phyloP scores from a whole-genome alignment of 2,888 invertebrate genomes.

The Chirona hameri region DNA sequence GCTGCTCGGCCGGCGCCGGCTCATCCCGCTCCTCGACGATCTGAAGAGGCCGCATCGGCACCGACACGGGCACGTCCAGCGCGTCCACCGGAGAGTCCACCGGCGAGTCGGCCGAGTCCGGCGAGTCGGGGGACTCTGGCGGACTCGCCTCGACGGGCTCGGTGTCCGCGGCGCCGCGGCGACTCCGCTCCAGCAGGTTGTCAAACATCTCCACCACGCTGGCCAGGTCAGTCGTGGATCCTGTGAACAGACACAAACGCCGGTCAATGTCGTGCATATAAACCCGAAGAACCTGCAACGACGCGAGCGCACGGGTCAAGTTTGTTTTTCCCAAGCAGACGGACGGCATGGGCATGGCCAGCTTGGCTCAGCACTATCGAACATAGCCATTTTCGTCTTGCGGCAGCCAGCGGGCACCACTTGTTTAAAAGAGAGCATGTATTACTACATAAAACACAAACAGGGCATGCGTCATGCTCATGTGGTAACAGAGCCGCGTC shows the following conservation, averaged over 20 bases:
- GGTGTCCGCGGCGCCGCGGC: background rate
- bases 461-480: too few relatives aligned
- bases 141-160: background rate
- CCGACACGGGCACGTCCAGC: background rate
- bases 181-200: constrained; percentile 12
- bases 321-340: too few relatives aligned
- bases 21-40: constrained; percentile 25
- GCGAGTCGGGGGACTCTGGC: background rate
- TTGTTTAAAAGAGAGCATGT: too few relatives aligned
- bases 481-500: too few relatives aligned
- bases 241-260: background rate
- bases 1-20: background rate
- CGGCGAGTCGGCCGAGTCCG: background rate
- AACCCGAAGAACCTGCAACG: too few relatives aligned
- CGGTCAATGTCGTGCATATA: too few relatives aligned
- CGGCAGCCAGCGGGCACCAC: too few relatives aligned
- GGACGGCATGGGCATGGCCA: too few relatives aligned
- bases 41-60: constrained; percentile 3
- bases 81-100: background rate
- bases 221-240: constrained; percentile 25
- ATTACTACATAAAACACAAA: too few relatives aligned
- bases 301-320: too few relatives aligned
- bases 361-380: too few relatives aligned
- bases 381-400: too few relatives aligned
- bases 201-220: constrained; percentile 24